Evolutionary conservation across 2,113 vertebrate genomes (phyloP).

Genomic region (Solea senegalensis): DNA sequence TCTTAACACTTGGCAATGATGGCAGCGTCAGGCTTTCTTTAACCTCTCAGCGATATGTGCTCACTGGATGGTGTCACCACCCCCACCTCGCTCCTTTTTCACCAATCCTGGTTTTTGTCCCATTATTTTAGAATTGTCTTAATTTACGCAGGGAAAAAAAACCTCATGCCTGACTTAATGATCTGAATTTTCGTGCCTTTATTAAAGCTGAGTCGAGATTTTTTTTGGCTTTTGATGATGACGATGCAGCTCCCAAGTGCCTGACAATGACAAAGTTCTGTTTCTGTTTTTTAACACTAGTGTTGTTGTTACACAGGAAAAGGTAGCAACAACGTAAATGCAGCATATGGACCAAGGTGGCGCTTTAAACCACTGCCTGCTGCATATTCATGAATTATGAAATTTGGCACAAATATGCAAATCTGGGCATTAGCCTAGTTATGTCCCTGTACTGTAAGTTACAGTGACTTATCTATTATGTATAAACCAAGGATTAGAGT

Average conservation of each 20-base stretch:
- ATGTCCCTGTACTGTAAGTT: conserved; percentile 75
- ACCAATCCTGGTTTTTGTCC: conserved; percentile 15
- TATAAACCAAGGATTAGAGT: conserved; percentile 68
- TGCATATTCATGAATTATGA: conserved; percentile 76
- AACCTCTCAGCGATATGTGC: conserved; percentile 51
- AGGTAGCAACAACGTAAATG: conserved; percentile 18
- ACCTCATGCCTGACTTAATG: conserved; percentile 45
- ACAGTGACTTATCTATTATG: conserved; percentile 81
- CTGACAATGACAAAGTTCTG: conserved; percentile 23
- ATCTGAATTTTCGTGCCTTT: conserved; percentile 51
- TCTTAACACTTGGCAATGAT: conserved; percentile 46
- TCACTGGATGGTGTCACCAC: conserved; percentile 48
- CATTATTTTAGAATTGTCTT: conserved; percentile 59
- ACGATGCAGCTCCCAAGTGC: conserved; percentile 31
- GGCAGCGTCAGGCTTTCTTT: conserved; percentile 44
- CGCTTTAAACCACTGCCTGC: conserved; percentile 46
- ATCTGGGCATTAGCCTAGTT: conserved; percentile 81
- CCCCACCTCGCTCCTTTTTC: conserved; percentile 15
- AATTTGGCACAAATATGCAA: conserved; percentile 79
- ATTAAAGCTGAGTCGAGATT: conserved; percentile 57
- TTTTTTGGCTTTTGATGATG: conserved; percentile 57
- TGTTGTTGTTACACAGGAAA: conserved; percentile 20
- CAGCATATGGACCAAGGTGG: conserved; percentile 54
- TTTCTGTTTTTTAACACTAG: conserved; percentile 29
- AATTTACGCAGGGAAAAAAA: conserved; percentile 62